Percentiles rank a stretch among this genome's conserved stretches.
phyloP scores from a whole-genome alignment of 1,140 invertebrate species.

The Asobara japonica region DNA sequence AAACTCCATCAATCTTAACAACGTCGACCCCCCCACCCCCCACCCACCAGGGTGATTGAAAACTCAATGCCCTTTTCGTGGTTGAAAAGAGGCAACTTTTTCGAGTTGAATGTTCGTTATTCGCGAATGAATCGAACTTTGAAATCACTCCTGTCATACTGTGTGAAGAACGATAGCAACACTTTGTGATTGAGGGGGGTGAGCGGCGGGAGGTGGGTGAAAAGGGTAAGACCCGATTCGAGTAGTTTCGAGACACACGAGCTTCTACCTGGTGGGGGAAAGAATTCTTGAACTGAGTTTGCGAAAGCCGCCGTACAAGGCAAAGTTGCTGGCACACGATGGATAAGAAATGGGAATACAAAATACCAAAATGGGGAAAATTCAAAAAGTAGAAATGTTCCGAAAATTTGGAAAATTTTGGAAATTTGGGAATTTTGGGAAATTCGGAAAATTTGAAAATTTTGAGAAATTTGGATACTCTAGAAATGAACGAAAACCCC shows the following conservation, averaged over 20 bases:
- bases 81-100: background rate
- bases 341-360: conserved; percentile 44
- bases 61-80: background rate
- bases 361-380: too few relatives aligned
- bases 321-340: conserved; percentile 58
- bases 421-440: too few relatives aligned
- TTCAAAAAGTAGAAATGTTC: too few relatives aligned
- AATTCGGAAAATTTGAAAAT: too few relatives aligned
- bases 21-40: background rate
- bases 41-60: background rate
- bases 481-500: too few relatives aligned
- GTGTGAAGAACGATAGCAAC: conserved; percentile 7
- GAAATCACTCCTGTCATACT: conserved; percentile 9
- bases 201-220: background rate
- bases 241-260: conserved; percentile 3
- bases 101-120: conserved; percentile 6
- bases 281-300: conserved; percentile 67
- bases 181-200: conserved; percentile 34
- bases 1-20: background rate
- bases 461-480: too few relatives aligned
- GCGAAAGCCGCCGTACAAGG: conserved; percentile 63
- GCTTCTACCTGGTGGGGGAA: conserved; percentile 50
- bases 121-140: conserved; percentile 6
- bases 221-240: conserved; percentile 14
- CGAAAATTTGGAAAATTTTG: too few relatives aligned